Percentiles rank a stretch among this genome's conserved stretches.
Conservation (phyloP, 2,113 vertebrate genomes). For the Saimiri boliviensis region DNA sequence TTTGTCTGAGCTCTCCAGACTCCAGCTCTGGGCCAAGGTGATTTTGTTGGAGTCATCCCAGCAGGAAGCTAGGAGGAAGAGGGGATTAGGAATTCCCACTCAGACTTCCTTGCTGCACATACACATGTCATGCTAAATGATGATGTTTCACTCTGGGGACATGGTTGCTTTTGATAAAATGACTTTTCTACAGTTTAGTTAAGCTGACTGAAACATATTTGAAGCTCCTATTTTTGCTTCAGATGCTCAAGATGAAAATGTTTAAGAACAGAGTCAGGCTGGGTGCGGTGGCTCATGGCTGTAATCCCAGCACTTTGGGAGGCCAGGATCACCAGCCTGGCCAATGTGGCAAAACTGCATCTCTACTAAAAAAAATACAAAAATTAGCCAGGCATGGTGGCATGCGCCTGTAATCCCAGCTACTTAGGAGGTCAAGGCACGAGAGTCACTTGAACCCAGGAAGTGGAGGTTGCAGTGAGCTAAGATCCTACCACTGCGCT, state of each 20-base stretch:
- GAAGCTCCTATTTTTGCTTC: not conserved
- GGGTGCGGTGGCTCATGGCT: no score
- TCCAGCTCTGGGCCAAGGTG: not conserved
- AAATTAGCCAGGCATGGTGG: no score
- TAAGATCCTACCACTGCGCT: no score
- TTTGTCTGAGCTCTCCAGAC: not conserved
- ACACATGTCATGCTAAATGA: not conserved
- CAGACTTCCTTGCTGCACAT: not conserved
- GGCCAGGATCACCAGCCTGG: no score
- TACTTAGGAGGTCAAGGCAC: no score
- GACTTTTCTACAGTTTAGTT: not conserved
- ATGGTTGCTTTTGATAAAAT: not conserved
- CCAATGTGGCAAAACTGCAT: no score
- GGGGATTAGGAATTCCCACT: not conserved
- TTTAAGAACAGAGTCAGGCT: not conserved
- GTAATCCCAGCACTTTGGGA: no score
- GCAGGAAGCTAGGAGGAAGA: not conserved
- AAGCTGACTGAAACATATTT: not conserved
- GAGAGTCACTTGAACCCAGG: no score
- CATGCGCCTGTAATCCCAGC: no score
- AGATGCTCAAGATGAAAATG: not conserved
- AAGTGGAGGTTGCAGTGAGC: no score
- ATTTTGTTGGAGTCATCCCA: constrained; percentile 3
- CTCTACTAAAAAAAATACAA: no score
- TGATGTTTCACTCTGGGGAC: not conserved